A percentile compares a stretch with the other conserved stretches of the same genome.
phyloP scores from a whole-genome alignment of 2,888 invertebrate species.

The Chaetogeoica ovagalla region DNA sequence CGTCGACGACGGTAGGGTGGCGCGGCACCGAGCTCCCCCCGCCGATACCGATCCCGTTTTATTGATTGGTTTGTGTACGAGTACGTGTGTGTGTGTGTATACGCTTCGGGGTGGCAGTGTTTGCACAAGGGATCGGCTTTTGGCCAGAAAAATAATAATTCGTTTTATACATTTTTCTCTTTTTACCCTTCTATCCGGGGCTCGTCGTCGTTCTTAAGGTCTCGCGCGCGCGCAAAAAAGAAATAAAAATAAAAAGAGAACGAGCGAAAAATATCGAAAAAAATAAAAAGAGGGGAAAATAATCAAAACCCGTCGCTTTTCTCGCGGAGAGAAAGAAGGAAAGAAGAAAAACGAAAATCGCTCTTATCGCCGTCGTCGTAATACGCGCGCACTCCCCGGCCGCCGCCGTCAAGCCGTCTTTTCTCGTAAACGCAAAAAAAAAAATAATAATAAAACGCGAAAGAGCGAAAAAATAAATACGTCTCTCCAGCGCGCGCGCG shows the following conservation, averaged over 20 bases:
- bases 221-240: neutral
- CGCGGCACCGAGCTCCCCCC: neutral
- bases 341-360: neutral
- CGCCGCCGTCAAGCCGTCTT: too few relatives aligned
- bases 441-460: too few relatives aligned
- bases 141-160: constrained; percentile 48
- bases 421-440: too few relatives aligned
- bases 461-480: too few relatives aligned
- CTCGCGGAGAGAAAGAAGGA: neutral
- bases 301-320: constrained; percentile 34
- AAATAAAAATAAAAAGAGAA: neutral
- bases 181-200: constrained; percentile 15
- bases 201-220: constrained; percentile 15
- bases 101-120: constrained; percentile 2
- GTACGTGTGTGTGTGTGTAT: neutral
- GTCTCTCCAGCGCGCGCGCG: too few relatives aligned
- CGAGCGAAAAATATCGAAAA: neutral
- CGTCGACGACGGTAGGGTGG: neutral
- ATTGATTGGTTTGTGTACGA: constrained; percentile 15
- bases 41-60: neutral
- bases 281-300: constrained; percentile 24
- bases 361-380: neutral
- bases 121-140: constrained; percentile 47
- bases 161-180: constrained; percentile 39
- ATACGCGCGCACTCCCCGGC: too few relatives aligned